phyloP scores from a whole-genome alignment of 2,888 invertebrate genomes.

The Mantis religiosa region DNA sequence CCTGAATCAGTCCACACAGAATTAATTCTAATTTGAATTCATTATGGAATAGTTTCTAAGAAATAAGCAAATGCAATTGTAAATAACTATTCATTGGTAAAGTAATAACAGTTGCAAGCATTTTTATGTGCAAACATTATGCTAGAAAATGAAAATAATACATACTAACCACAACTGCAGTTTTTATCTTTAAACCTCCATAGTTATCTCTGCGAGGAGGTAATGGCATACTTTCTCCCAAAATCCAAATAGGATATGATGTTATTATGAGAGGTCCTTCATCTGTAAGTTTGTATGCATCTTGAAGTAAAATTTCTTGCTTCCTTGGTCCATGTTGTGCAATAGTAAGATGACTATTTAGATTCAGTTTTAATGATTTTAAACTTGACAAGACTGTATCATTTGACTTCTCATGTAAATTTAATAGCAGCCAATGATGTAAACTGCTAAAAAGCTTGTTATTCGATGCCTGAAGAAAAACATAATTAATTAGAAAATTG shows the following conservation, averaged over 20 bases:
- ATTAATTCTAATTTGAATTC: background rate
- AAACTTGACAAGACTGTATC: background rate
- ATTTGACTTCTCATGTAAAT: background rate
- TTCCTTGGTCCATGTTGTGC: background rate
- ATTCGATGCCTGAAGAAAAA: background rate
- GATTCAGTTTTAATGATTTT: background rate
- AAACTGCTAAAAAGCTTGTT: background rate
- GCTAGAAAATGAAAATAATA: background rate
- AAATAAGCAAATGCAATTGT: background rate
- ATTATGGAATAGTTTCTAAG: background rate
- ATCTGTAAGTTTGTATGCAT: background rate
- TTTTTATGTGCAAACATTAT: background rate
- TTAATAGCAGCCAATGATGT: background rate
- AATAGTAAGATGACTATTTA: background rate
- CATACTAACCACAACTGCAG: background rate
- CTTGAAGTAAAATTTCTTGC: background rate
- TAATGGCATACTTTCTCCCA: background rate
- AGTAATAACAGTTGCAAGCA: background rate
- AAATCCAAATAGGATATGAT: background rate
- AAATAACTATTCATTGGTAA: background rate
- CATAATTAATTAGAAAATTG: background rate
- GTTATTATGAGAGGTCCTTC: background rate
- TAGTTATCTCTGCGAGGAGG: background rate
- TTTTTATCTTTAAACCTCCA: background rate
- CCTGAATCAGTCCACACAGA: background rate